phyloP scores from a whole-genome alignment of 2,888 invertebrate species.

The Mythimna vitellina region DNA sequence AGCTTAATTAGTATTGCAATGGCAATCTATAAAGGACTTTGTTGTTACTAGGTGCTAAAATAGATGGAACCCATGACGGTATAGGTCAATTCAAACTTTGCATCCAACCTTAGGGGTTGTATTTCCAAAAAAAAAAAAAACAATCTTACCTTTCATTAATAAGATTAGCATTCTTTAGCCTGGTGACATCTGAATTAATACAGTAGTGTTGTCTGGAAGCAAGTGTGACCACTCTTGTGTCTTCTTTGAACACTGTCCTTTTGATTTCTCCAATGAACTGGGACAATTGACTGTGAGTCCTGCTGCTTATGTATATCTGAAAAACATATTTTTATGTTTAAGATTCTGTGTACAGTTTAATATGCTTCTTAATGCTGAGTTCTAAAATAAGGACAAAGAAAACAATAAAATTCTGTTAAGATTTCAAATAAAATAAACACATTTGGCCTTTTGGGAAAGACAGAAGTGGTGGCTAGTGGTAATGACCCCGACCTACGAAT shows the following conservation, averaged over 20 bases:
- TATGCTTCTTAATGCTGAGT: background rate
- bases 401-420: background rate
- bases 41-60: too few relatives aligned
- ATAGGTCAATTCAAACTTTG: too few relatives aligned
- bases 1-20: too few relatives aligned
- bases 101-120: too few relatives aligned
- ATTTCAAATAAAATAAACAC: background rate
- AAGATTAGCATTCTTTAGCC: constrained; percentile 93
- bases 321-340: constrained; percentile 54
- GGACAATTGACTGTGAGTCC: constrained; percentile 98
- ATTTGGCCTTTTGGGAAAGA: too few relatives aligned
- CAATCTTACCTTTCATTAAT: constrained; percentile 95
- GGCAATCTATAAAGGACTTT: too few relatives aligned
- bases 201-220: constrained; percentile 98
- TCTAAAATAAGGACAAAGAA: background rate
- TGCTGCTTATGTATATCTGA: constrained; percentile 97
- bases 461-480: too few relatives aligned
- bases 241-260: constrained; percentile 93
- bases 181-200: constrained; percentile 95
- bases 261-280: constrained; percentile 98
- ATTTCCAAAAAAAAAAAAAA: too few relatives aligned
- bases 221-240: constrained; percentile 94
- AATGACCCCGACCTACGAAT: too few relatives aligned
- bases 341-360: background rate
- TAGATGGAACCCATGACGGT: too few relatives aligned